These are phyloP conservation scores for Spongilla lacustris DNA, from an alignment of 37 sponge, comb jelly and placozoan genomes.

Conservation along the genomic window DNA sequence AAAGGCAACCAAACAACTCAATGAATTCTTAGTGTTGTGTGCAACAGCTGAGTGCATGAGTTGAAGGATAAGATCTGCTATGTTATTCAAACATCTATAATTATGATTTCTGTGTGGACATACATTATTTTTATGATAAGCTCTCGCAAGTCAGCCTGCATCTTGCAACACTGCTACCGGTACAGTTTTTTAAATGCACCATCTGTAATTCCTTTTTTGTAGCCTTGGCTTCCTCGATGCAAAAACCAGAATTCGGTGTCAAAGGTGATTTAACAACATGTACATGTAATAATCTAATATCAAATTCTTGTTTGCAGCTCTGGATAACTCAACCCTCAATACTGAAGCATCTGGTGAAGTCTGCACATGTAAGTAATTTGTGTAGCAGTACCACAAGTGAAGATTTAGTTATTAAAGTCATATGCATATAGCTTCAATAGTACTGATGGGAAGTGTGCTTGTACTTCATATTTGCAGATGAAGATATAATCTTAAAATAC, in stretches of 20 bases:
- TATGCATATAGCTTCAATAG: background rate
- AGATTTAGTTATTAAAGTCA: background rate
- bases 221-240: background rate
- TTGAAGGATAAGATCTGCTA: no score
- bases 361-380: background rate
- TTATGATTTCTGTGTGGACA: background rate
- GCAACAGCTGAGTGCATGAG: no score
- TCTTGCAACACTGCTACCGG: background rate
- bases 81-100: background rate
- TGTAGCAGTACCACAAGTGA: background rate
- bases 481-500: no score
- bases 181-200: background rate
- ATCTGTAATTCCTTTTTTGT: background rate
- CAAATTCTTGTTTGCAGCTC: background rate
- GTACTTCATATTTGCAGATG: no score
- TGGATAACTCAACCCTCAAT: background rate
- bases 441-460: no score
- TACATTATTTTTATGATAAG: background rate
- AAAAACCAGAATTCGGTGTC: background rate
- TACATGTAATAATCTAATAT: background rate
- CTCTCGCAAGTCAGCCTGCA: background rate
- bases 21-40: no score
- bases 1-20: no score
- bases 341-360: background rate
- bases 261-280: background rate